A percentile compares a stretch with the other conserved stretches of the same genome.
phyloP scores from a whole-genome alignment of 2,888 invertebrate genomes.

The Pyrgus malvae region DNA sequence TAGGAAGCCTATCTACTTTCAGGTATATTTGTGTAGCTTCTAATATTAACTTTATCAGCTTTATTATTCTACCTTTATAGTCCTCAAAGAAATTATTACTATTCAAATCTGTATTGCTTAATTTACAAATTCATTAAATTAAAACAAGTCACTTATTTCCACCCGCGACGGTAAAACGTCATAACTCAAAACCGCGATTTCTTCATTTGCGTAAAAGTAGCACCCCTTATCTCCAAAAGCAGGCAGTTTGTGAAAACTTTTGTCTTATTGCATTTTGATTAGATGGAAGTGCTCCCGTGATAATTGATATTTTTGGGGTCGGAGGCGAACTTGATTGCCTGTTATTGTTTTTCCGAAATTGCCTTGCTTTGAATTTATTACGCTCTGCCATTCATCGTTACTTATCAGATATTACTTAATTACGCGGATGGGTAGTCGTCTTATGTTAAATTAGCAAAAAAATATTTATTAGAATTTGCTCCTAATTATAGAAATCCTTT shows the following conservation, averaged over 20 bases:
- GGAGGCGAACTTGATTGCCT: constrained; percentile 35
- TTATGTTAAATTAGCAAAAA: no score
- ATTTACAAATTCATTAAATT: background rate
- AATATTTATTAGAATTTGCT: no score
- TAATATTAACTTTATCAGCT: no score
- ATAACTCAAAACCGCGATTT: constrained; percentile 56
- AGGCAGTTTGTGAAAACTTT: constrained; percentile 77
- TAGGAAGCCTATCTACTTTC: no score
- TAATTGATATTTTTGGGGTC: constrained; percentile 53
- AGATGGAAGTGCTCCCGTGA: constrained; percentile 39
- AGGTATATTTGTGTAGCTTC: no score
- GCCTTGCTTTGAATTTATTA: constrained; percentile 18
- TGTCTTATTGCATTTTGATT: constrained; percentile 72
- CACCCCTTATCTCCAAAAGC: constrained; percentile 70
- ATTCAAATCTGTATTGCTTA: background rate
- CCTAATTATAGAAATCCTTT: no score
- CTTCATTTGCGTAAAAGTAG: constrained; percentile 72
- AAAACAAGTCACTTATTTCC: constrained; percentile 9
- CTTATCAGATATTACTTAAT: constrained; percentile 15
- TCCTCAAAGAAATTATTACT: no score
- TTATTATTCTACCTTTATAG: no score
- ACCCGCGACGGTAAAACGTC: constrained; percentile 34
- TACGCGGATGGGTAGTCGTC: no score
- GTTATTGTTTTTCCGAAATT: constrained; percentile 36
- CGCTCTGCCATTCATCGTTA: constrained; percentile 6